Conservation (phyloP, 2,797 vertebrate genomes). For the Hirundo rustica region DNA sequence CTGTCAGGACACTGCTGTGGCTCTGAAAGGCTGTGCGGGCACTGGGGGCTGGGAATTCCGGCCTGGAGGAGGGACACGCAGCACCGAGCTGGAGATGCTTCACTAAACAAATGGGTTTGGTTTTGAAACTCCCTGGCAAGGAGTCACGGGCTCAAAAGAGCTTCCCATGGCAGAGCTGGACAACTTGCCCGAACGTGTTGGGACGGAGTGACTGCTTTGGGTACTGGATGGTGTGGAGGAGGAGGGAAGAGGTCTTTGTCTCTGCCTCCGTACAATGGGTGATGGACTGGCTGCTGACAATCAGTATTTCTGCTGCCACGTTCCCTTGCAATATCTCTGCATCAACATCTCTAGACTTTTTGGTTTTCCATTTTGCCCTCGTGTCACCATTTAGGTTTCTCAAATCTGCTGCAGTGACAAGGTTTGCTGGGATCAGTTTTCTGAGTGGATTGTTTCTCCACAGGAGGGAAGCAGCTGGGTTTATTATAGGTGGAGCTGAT, state of each 20-base stretch:
- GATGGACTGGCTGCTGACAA: not conserved
- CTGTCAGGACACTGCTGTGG: not conserved
- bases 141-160: not conserved
- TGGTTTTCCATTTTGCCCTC: not conserved
- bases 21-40: not conserved
- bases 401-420: not conserved
- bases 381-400: not conserved
- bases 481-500: not conserved
- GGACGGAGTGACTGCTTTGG: not conserved
- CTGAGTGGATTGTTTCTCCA: rapidly evolving
- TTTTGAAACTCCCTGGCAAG: not conserved
- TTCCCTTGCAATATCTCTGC: not conserved
- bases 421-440: not conserved
- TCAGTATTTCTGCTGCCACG: not conserved
- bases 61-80: not conserved
- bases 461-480: not conserved
- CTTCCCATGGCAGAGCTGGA: not conserved
- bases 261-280: not conserved
- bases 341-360: not conserved
- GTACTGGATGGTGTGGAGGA: not conserved
- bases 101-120: not conserved
- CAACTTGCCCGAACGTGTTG: not conserved
- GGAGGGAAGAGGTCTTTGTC: not conserved
- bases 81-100: not conserved
- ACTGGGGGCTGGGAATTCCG: rapidly evolving